A percentile compares a stretch with the other conserved stretches of the same genome.
Conservation (phyloP, 2,888 invertebrate species). For the Campoplex capitator region DNA sequence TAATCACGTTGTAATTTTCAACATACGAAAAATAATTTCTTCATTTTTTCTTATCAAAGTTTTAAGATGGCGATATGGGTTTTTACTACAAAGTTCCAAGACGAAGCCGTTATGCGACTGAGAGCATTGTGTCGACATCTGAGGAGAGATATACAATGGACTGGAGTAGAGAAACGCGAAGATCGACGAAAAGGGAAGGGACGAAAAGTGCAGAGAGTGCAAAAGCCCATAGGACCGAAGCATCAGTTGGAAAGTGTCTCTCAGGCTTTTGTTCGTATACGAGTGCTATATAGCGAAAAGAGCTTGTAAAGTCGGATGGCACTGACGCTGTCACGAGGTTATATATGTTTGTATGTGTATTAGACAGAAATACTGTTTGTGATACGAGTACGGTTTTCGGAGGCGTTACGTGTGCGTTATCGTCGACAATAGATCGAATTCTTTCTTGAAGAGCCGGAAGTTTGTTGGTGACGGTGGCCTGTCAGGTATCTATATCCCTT, state of each 20-base stretch:
- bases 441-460: conserved; percentile 59
- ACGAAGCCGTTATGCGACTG: neutral
- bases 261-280: conserved; percentile 40
- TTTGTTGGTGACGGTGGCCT: conserved; percentile 58
- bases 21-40: too few relatives aligned
- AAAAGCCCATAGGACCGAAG: conserved; percentile 51
- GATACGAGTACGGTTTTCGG: conserved; percentile 32
- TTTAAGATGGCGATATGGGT: neutral
- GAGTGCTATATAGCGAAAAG: conserved; percentile 3
- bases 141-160: conserved; percentile 36
- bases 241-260: conserved; percentile 42
- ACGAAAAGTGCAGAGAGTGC: conserved; percentile 53
- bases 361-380: neutral
- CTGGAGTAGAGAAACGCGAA: neutral
- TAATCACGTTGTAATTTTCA: too few relatives aligned
- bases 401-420: conserved; percentile 29
- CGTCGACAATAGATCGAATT: conserved; percentile 38
- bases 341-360: neutral
- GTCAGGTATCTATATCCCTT: conserved; percentile 47
- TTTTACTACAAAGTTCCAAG: conserved; percentile 7
- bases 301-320: conserved; percentile 53
- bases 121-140: conserved; percentile 1
- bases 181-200: conserved; percentile 8
- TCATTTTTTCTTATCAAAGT: conserved; percentile 4
- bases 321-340: conserved; percentile 18